A percentile compares a stretch with the other conserved stretches of the same genome.
These are phyloP conservation scores for Zoanthus solanderi DNA, from an alignment of 92 coral and sea anemone genomes.

Conservation along the genomic window DNA sequence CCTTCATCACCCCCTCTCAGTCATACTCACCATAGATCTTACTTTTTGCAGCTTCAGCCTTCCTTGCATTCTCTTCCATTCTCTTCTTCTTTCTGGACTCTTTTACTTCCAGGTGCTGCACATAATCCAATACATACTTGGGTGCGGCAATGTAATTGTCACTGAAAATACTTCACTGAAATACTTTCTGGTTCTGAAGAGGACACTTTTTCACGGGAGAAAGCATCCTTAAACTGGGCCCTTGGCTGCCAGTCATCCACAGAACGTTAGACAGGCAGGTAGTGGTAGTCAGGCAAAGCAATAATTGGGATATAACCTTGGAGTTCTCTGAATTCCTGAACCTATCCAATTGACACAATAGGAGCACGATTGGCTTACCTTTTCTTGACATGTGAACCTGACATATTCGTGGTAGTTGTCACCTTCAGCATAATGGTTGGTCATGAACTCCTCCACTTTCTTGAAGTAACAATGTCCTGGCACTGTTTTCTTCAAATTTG, in stretches of 20 bases:
- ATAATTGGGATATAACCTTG: neutral
- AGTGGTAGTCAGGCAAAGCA: conserved; percentile 27
- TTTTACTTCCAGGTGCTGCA: conserved; percentile 27
- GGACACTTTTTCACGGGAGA: conserved; percentile 5
- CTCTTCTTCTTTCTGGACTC: conserved; percentile 31
- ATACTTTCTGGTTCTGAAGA: conserved; percentile 36
- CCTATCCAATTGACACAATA: conserved; percentile 11
- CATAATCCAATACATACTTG: conserved; percentile 31
- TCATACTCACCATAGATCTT: conserved; percentile 31
- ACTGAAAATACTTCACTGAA: neutral
- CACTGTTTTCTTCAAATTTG: neutral
- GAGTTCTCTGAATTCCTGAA: conserved; percentile 8
- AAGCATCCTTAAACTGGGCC: conserved; percentile 23
- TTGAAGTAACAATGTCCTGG: conserved; percentile 1
- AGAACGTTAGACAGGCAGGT: conserved; percentile 25
- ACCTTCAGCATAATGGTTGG: neutral
- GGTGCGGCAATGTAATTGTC: conserved; percentile 37
- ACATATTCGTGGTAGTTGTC: conserved; percentile 1
- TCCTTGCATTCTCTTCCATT: conserved; percentile 25
- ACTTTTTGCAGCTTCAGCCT: conserved; percentile 38
- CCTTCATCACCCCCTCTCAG: conserved; percentile 38
- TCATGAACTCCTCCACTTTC: conserved; percentile 11
- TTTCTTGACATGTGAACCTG: neutral
- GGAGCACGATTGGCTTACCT: conserved; percentile 17
- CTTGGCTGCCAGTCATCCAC: conserved; percentile 50